phyloP scores from a whole-genome alignment of 2,797 vertebrate species.

The Myotis vivesi region DNA sequence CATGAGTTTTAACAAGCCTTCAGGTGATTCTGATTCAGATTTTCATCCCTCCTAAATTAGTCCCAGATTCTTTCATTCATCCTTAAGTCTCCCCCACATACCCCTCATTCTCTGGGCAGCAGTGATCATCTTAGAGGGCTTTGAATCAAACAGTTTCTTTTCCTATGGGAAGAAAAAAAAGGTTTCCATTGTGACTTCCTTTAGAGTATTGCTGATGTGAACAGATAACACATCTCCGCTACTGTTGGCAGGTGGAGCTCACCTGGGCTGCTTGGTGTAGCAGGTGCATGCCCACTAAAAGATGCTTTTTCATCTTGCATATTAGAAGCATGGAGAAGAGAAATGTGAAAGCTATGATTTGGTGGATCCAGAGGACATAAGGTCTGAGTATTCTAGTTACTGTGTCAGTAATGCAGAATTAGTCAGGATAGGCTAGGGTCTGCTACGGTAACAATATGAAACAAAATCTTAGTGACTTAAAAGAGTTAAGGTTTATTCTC shows the following conservation, averaged over 20 bases:
- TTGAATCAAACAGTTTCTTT: constrained; percentile 20
- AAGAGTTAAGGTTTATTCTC: background rate
- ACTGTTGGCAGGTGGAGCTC: background rate
- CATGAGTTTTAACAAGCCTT: background rate
- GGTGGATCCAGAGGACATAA: background rate
- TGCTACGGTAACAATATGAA: background rate
- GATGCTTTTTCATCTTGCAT: background rate
- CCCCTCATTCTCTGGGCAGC: background rate
- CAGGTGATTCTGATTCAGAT: background rate
- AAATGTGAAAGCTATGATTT: constrained; percentile 11
- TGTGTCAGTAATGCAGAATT: background rate
- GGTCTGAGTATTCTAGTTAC: background rate
- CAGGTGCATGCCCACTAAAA: background rate
- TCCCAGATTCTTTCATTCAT: background rate
- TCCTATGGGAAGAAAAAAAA: background rate
- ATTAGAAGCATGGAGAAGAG: background rate
- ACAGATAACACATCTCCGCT: background rate
- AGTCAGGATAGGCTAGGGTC: background rate
- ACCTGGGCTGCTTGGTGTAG: background rate
- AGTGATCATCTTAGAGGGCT: background rate
- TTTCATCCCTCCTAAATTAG: background rate
- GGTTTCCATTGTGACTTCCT: constrained; percentile 3
- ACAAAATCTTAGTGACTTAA: background rate
- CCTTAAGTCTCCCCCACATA: background rate
- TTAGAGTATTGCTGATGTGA: background rate